A percentile compares a stretch with the other conserved stretches of the same genome.
phyloP scores from a whole-genome alignment of 2,113 vertebrate species.

The Pimephales promelas region DNA sequence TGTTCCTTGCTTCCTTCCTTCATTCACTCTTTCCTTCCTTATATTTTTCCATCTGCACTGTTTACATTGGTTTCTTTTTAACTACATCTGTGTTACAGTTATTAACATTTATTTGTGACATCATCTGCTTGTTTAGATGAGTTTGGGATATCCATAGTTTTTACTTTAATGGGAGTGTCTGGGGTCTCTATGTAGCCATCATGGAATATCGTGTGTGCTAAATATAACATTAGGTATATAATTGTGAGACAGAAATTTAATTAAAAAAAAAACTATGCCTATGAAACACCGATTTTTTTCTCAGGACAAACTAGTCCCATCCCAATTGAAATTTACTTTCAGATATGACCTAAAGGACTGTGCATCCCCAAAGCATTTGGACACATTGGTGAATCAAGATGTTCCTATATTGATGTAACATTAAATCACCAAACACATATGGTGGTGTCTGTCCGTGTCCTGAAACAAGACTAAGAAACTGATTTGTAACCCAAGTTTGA shows the following conservation, averaged over 20 bases:
- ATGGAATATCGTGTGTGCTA: background rate
- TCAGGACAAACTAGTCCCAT: background rate
- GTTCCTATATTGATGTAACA: conserved; percentile 54
- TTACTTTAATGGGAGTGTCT: background rate
- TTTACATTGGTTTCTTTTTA: background rate
- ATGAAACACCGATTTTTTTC: background rate
- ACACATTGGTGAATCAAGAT: conserved; percentile 41
- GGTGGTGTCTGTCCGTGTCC: conserved; percentile 30
- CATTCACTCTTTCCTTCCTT: background rate
- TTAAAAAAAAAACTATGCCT: background rate
- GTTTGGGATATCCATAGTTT: background rate
- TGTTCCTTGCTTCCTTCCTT: background rate
- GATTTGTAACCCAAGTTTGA: conserved; percentile 34
- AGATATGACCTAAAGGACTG: conserved; percentile 17
- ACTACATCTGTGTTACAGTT: background rate
- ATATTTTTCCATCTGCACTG: background rate
- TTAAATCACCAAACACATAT: conserved; percentile 56
- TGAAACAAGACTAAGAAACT: conserved; percentile 33
- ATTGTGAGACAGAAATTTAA: no score
- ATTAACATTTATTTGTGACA: background rate
- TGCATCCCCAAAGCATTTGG: conserved; percentile 35
- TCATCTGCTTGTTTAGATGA: background rate
- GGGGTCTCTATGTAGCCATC: background rate
- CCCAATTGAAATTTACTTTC: background rate
- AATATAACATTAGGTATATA: no score